Conservation (phyloP, 2,888 invertebrate genomes). For the Lithophane socia region DNA sequence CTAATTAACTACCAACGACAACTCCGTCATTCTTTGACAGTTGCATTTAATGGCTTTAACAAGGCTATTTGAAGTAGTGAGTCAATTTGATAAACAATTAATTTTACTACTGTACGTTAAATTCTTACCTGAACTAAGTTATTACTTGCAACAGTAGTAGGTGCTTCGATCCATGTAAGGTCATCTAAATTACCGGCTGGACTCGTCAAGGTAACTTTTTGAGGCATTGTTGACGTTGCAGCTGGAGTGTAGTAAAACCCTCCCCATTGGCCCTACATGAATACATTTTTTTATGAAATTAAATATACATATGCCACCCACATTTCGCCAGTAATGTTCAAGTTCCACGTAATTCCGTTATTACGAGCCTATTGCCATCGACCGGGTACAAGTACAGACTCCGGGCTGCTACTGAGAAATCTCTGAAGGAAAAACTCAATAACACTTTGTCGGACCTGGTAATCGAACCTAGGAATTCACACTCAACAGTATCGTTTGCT, state of each 20-base stretch:
- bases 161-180: slow-evolving; percentile 92
- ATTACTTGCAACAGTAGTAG: slow-evolving; percentile 51
- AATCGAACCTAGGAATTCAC: background rate
- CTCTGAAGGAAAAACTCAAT: background rate
- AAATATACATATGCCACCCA: background rate
- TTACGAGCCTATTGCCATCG: background rate
- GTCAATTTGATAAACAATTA: background rate
- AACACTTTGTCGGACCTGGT: background rate
- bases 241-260: slow-evolving; percentile 71
- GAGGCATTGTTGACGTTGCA: slow-evolving; percentile 62
- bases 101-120: background rate
- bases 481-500: background rate
- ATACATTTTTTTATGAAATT: background rate
- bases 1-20: background rate
- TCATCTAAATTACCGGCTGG: slow-evolving; percentile 93
- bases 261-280: slow-evolving; percentile 79
- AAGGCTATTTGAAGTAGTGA: no score
- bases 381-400: background rate
- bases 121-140: slow-evolving; percentile 72
- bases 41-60: background rate
- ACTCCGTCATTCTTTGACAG: background rate
- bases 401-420: background rate
- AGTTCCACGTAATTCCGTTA: background rate
- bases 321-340: background rate
- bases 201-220: slow-evolving; percentile 91